A percentile compares a stretch with the other conserved stretches of the same genome.
These are phyloP conservation scores for mouse (Mus musculus) DNA, from an alignment of 2,113 vertebrate genomes.

Conservation along the genomic window DNA sequence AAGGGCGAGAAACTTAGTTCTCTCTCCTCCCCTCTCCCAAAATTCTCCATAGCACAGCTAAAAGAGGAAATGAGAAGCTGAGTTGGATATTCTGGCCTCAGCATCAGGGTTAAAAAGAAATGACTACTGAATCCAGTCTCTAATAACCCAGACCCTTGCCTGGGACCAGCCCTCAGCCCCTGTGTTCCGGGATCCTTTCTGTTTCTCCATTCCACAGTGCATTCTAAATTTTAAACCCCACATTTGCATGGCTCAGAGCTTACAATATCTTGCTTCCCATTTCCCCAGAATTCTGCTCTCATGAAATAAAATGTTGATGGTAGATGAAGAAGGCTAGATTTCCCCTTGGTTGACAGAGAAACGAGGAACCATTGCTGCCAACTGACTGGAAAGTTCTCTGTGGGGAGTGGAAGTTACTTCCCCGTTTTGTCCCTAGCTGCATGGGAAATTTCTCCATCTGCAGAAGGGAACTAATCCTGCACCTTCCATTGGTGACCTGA, in stretches of 20 bases:
- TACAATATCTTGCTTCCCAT: background rate
- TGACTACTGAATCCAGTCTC: background rate
- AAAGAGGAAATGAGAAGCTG: background rate
- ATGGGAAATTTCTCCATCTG: background rate
- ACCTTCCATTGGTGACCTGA: background rate
- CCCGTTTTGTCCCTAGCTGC: background rate
- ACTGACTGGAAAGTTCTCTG: background rate
- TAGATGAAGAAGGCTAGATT: background rate
- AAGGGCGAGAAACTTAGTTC: conserved; percentile 5
- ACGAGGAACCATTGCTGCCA: background rate
- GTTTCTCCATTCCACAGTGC: background rate
- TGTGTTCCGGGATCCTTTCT: background rate
- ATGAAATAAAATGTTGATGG: background rate
- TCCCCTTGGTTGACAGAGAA: background rate
- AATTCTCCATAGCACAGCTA: background rate
- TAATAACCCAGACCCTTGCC: fast-evolving
- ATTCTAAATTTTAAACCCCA: background rate
- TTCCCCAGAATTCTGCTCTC: conserved; percentile 31
- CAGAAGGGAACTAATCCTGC: background rate
- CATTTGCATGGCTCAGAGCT: conserved; percentile 2
- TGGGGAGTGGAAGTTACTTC: background rate
- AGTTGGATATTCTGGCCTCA: background rate
- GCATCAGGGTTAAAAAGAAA: background rate
- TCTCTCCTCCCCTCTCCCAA: background rate
- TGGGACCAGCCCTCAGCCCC: background rate